Conservation (phyloP, 2,113 vertebrate species). For the Aptenodytes patagonicus region DNA sequence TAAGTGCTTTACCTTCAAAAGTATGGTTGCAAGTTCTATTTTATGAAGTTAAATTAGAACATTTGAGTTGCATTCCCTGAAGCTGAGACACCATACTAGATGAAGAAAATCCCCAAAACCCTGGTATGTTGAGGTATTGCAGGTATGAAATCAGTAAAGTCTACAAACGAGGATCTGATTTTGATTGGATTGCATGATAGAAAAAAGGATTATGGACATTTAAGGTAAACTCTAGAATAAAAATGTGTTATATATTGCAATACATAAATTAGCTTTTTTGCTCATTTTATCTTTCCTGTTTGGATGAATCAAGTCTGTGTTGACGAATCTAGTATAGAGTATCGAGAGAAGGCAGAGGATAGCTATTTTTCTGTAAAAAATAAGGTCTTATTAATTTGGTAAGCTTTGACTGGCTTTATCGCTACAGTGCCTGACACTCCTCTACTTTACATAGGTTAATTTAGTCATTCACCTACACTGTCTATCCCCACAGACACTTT, state of each 20-base stretch:
- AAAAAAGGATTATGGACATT: not conserved
- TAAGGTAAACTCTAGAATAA: not conserved
- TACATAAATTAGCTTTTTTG: not conserved
- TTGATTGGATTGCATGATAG: not conserved
- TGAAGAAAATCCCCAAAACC: not conserved
- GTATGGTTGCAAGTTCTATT: not conserved
- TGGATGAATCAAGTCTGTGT: not conserved
- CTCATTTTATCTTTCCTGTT: not conserved
- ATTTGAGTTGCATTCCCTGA: not conserved
- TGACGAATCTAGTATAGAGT: not conserved
- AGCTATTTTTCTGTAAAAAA: not conserved
- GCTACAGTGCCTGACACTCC: not conserved
- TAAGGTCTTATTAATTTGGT: not conserved
- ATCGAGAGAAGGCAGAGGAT: not conserved
- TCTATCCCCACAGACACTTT: not conserved
- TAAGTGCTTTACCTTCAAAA: not conserved
- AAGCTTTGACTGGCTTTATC: not conserved
- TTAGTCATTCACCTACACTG: not conserved
- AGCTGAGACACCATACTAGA: not conserved
- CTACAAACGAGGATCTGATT: not conserved
- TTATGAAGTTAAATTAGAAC: not conserved
- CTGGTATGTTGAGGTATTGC: not conserved
- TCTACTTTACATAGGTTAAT: not conserved
- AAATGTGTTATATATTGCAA: not conserved
- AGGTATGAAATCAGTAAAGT: not conserved